Conservation (phyloP, 2,797 vertebrate genomes). For the Halcyon leucocephala region DNA sequence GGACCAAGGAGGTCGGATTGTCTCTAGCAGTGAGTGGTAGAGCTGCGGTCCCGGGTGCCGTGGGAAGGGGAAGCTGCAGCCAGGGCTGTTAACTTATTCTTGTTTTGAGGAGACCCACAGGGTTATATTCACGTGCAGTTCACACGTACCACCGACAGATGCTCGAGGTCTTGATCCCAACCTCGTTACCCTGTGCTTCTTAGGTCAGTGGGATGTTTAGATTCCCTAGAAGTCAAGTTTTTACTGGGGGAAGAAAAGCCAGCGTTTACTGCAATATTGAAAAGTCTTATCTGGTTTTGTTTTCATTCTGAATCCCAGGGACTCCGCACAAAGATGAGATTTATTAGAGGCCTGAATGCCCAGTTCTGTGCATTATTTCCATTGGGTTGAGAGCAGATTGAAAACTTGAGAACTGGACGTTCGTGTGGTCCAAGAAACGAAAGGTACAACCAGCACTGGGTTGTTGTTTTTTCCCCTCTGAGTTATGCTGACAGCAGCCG, state of each 20-base stretch:
- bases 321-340: background rate
- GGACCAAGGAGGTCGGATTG: background rate
- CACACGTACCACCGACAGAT: background rate
- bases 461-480: background rate
- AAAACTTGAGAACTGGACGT: background rate
- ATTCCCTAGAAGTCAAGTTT: background rate
- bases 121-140: background rate
- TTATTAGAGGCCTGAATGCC: background rate
- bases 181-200: background rate
- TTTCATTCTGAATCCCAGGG: background rate
- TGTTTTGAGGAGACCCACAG: background rate
- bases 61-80: background rate
- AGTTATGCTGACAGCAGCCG: conserved; percentile 30
- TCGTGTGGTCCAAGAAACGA: background rate
- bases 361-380: conserved; percentile 1
- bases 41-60: accelerated
- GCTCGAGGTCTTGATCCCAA: background rate
- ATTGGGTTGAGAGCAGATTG: background rate
- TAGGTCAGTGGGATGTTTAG: background rate
- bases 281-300: background rate
- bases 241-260: background rate
- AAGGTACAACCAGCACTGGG: background rate
- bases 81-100: background rate
- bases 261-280: background rate
- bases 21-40: background rate